A percentile compares a stretch with the other conserved stretches of the same genome.
These are phyloP conservation scores for Bugulina stolonifera DNA, from an alignment of 2,888 invertebrate genomes.

Conservation along the genomic window DNA sequence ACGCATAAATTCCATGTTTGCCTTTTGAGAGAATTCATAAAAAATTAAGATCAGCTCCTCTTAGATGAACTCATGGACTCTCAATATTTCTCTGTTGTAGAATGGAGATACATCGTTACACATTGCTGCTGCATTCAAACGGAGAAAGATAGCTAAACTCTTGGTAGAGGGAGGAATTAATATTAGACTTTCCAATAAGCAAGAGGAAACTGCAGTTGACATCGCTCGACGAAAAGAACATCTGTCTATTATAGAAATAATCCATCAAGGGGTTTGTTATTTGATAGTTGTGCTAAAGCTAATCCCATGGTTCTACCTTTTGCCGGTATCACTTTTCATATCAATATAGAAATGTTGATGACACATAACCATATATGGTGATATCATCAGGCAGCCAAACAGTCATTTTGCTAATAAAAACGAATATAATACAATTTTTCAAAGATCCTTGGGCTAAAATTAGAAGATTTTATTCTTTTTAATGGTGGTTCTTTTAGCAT, in stretches of 20 bases:
- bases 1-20: too few relatives aligned
- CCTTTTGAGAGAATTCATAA: too few relatives aligned
- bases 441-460: background rate
- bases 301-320: too few relatives aligned
- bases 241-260: constrained; percentile 72
- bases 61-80: too few relatives aligned
- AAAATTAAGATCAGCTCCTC: too few relatives aligned
- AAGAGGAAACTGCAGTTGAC: constrained; percentile 80
- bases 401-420: background rate
- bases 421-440: background rate
- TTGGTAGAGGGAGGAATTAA: constrained; percentile 80
- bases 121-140: constrained; percentile 87
- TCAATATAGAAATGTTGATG: background rate
- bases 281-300: too few relatives aligned
- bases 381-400: background rate
- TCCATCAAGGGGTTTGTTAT: constrained; percentile 29
- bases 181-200: constrained; percentile 68
- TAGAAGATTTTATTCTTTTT: too few relatives aligned
- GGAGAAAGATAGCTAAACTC: constrained; percentile 81
- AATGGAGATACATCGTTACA: constrained; percentile 92
- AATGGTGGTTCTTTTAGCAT: too few relatives aligned
- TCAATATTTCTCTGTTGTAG: constrained; percentile 36
- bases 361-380: background rate
- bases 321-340: background rate
- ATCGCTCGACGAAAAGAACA: constrained; percentile 82